Percentiles rank a stretch among this genome's conserved stretches.
phyloP scores from a whole-genome alignment of 2,888 invertebrate species.

The Macaria notata region DNA sequence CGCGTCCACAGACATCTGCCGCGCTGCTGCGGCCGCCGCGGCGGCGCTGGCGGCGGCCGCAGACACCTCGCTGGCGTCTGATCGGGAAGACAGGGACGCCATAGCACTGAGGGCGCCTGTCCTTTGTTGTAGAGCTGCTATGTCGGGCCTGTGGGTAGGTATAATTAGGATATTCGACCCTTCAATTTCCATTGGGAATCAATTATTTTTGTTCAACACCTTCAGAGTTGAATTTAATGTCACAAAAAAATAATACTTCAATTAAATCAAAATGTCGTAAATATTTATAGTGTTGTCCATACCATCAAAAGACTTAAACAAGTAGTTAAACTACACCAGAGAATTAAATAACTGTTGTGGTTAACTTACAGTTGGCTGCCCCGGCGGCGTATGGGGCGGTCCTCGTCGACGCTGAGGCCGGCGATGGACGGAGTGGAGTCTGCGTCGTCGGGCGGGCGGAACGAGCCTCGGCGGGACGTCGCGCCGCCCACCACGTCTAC shows the following conservation, averaged over 20 bases:
- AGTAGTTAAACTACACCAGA: too few relatives aligned
- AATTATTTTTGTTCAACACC: too few relatives aligned
- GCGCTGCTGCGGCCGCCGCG: conserved; percentile 84
- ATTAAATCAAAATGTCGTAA: too few relatives aligned
- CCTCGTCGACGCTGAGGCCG: conserved; percentile 86
- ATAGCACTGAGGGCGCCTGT: conserved; percentile 79
- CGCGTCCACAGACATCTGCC: conserved; percentile 94
- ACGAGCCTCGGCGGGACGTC: conserved; percentile 84
- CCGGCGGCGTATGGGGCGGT: conserved; percentile 87
- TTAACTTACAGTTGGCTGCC: conserved; percentile 91
- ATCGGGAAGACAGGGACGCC: conserved; percentile 61
- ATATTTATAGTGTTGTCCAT: too few relatives aligned
- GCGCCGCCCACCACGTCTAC: conserved; percentile 91
- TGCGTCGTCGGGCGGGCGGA: conserved; percentile 82
- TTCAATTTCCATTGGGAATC: too few relatives aligned
- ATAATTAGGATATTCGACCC: too few relatives aligned
- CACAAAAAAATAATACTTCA: too few relatives aligned
- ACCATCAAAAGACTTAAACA: too few relatives aligned
- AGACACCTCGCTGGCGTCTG: conserved; percentile 59
- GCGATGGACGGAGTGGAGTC: conserved; percentile 75
- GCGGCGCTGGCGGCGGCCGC: conserved; percentile 70
- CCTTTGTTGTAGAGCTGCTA: conserved; percentile 85
- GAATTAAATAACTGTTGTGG: too few relatives aligned
- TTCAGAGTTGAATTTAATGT: too few relatives aligned
- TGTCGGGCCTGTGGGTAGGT: conserved; percentile 84